Base-by-base conservation (phyloP, 2,797 vertebrate genomes). In the Haliaeetus vocifer region DNA sequence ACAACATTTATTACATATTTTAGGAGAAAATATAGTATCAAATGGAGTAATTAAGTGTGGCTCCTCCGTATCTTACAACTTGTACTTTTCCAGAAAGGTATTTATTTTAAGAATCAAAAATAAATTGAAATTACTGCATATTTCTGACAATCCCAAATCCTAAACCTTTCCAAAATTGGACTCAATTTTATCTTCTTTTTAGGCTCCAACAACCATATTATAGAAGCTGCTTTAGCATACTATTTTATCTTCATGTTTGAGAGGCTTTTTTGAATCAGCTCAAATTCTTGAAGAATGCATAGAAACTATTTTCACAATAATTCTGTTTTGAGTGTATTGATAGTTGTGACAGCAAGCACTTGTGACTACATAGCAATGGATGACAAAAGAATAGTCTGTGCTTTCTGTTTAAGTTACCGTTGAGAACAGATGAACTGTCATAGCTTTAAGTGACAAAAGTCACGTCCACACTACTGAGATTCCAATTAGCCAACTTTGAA, bases 401-500 rank as follows among this genome's bases (percentile, higher is more conserved):
- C 70, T 91, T 92, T 84, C 80, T 61, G 5, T 86, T 86, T 81
- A 77, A 77, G 47, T 90, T 73, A 25, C 70, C 47, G 4, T 13
- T 71, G 85, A 40, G 82, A 90, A 72, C 47, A 94, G 62, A 88
- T 66, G 85, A 94, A 77, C 70, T 94, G 58, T 94, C 82, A 86
- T 50, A 72, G 62, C 49, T 81, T 62, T 93, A 58, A 91, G 85
- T 0, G 0, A 75, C 72, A 72, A 33, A 88, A 94, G 92, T 84
- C 96, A 63, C 7, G 0, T 90, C 82, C 66, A 47, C 75, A 31
- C 50, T 40, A 50, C 76, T 66, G 82, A 86, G 89, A 86, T 92
- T 91, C 92, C 90, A 96, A 93, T 96, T 95, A 96, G 80, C 31
- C 80, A 92, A 20, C 70, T 80, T 86, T 59, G 85, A 96, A 52